These are phyloP conservation scores for Lates japonicus DNA, from an alignment of 2,797 vertebrate genomes.

Conservation along the genomic window DNA sequence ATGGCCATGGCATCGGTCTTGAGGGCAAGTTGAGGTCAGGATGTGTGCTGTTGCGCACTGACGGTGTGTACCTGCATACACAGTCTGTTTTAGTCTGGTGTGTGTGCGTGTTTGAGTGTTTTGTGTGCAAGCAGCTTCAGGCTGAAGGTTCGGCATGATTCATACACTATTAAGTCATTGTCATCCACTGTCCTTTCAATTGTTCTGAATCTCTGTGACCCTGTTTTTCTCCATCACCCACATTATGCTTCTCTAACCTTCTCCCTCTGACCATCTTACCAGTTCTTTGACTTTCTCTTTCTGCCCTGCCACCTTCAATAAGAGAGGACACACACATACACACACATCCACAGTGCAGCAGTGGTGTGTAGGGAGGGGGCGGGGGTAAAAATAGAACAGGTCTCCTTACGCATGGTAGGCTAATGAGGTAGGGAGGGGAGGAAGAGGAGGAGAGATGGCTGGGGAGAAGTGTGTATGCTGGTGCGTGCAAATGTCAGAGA, in stretches of 20 bases:
- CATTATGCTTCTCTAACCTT: background rate
- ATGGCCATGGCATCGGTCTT: conserved; percentile 42
- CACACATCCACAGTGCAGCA: conserved; percentile 39
- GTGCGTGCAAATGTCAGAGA: conserved; percentile 31
- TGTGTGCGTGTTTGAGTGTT: background rate
- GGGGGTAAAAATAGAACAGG: conserved; percentile 81
- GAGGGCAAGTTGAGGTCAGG: conserved; percentile 40
- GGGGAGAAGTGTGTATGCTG: conserved; percentile 31
- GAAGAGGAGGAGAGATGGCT: conserved; percentile 35
- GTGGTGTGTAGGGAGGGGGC: conserved; percentile 51
- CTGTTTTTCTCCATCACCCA: conserved; percentile 11
- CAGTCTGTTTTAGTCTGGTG: background rate
- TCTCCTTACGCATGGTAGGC: conserved; percentile 78
- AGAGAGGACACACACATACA: conserved; percentile 39
- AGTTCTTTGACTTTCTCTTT: conserved; percentile 21
- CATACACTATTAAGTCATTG: conserved; percentile 28
- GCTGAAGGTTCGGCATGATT: conserved; percentile 35
- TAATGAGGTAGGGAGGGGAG: conserved; percentile 63
- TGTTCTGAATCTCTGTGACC: conserved; percentile 9
- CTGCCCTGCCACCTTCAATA: conserved; percentile 62
- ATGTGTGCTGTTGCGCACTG: background rate
- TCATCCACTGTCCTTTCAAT: conserved; percentile 15
- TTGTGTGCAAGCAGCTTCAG: conserved; percentile 13
- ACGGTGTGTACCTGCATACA: conserved; percentile 30
- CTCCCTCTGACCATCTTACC: conserved; percentile 17